Conservation (phyloP, 1,140 invertebrate species). For the silkworm (Bombyx mori) region DNA sequence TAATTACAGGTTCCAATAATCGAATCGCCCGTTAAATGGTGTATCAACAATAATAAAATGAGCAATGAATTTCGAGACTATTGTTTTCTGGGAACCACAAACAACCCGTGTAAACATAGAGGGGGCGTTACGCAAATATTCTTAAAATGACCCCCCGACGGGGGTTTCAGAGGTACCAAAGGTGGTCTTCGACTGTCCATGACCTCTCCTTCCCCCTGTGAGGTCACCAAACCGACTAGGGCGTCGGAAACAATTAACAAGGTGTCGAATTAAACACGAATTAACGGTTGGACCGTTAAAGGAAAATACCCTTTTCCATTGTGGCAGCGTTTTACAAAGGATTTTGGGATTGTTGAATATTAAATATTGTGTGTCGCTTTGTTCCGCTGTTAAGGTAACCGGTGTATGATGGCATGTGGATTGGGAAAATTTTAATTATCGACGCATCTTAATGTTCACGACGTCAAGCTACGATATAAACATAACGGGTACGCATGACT, state of each 20-base stretch:
- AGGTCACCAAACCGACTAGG: conserved; percentile 64
- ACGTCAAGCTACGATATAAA: neutral
- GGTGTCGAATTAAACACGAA: conserved; percentile 71
- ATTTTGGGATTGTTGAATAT: conserved; percentile 66
- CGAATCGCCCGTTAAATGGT: conserved; percentile 66
- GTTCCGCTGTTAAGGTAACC: conserved; percentile 50
- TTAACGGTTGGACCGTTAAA: conserved; percentile 64
- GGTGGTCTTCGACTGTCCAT: conserved; percentile 45
- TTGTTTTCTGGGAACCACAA: conserved; percentile 70
- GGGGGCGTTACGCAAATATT: conserved; percentile 63
- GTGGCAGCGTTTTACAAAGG: conserved; percentile 57
- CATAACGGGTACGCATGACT: too few relatives aligned
- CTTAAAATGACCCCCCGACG: conserved; percentile 63
- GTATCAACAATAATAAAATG: conserved; percentile 71
- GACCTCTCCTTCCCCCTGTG: conserved; percentile 29
- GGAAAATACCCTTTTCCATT: conserved; percentile 68
- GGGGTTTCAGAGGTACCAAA: conserved; percentile 27
- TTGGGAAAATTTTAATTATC: conserved; percentile 28
- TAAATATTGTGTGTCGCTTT: conserved; percentile 62
- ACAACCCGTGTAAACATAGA: conserved; percentile 64
- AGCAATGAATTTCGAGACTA: conserved; percentile 69
- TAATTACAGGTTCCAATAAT: conserved; percentile 69
- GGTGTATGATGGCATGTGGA: conserved; percentile 25
- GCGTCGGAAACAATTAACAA: conserved; percentile 70
- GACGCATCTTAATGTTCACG: neutral